phyloP scores from a whole-genome alignment of 1,140 invertebrate species.

The Leptinotarsa undecemlineata region DNA sequence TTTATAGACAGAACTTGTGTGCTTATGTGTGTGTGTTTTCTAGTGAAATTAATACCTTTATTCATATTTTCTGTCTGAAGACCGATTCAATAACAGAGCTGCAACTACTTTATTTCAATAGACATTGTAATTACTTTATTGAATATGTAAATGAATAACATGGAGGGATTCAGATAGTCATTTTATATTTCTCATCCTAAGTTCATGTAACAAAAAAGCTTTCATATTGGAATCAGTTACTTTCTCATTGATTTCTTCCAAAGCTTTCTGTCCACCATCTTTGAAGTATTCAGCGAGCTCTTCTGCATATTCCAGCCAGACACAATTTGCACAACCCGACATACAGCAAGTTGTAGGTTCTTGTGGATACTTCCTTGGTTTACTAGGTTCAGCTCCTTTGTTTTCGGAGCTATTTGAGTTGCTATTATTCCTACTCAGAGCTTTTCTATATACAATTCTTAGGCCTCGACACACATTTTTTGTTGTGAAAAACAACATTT shows the following conservation, averaged over 20 bases:
- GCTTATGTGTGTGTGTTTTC: no score
- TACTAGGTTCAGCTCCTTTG: not conserved
- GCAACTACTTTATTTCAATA: no score
- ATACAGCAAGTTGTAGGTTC: conserved; percentile 87
- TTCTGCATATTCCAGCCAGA: conserved; percentile 92
- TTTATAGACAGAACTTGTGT: no score
- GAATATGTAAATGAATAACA: no score
- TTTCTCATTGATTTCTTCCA: conserved; percentile 74
- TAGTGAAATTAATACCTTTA: no score
- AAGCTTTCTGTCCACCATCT: conserved; percentile 68
- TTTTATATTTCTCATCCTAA: conserved; percentile 57
- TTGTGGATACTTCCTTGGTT: conserved; percentile 53
- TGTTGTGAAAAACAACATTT: not conserved
- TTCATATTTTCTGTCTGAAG: no score
- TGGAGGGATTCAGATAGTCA: not conserved
- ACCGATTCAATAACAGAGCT: no score
- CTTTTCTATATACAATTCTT: not conserved
- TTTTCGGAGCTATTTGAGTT: not conserved
- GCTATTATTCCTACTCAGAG: not conserved
- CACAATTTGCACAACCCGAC: conserved; percentile 93
- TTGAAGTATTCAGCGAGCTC: conserved; percentile 71
- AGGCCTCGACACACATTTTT: not conserved
- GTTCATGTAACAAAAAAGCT: conserved; percentile 77
- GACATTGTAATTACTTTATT: no score
- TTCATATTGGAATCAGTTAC: conserved; percentile 81